These are phyloP conservation scores for Spisula subtruncata DNA, from an alignment of 2,888 invertebrate species.

Conservation along the genomic window DNA sequence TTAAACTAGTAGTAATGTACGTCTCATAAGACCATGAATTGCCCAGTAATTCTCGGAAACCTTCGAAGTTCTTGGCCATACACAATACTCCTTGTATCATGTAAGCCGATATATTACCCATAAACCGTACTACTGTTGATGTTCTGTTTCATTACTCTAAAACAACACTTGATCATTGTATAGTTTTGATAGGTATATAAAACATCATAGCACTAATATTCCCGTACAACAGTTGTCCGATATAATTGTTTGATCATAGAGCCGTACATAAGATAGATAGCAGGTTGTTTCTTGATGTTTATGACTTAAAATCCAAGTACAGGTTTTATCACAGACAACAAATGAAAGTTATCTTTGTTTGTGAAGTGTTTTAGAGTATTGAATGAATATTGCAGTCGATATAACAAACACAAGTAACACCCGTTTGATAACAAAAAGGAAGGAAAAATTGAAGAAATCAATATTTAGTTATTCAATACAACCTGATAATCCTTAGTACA, in stretches of 20 bases:
- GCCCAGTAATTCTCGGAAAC: too few relatives aligned
- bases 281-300: background rate
- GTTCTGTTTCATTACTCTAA: background rate
- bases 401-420: background rate
- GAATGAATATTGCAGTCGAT: background rate
- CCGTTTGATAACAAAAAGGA: too few relatives aligned
- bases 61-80: background rate
- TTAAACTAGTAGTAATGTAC: too few relatives aligned
- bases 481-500: too few relatives aligned
- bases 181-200: background rate
- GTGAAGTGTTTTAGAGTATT: background rate
- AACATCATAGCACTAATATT: background rate
- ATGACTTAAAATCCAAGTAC: constrained; percentile 1
- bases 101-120: background rate
- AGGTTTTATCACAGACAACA: background rate
- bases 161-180: background rate
- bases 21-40: too few relatives aligned
- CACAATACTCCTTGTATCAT: background rate
- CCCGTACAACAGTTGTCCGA: background rate
- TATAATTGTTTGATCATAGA: background rate
- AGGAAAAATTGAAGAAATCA: too few relatives aligned
- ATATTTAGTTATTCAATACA: too few relatives aligned
- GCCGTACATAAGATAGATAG: background rate
- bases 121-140: background rate
- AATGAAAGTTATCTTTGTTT: background rate